Conservation (phyloP, 2,888 invertebrate species). For the Nycteola revayana region DNA sequence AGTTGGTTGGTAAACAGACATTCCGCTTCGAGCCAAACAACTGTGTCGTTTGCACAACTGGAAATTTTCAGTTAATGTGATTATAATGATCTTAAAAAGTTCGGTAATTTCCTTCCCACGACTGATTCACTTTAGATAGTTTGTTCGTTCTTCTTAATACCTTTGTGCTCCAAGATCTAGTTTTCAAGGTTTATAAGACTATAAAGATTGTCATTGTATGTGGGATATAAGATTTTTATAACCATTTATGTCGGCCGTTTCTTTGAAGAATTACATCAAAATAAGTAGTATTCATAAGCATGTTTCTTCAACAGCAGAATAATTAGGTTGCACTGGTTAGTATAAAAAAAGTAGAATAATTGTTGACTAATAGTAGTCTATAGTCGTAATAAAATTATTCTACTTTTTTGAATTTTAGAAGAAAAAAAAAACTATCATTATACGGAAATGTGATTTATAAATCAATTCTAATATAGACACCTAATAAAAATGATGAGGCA, state of each 20-base stretch:
- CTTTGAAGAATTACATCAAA: no score
- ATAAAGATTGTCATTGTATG: slow-evolving; percentile 37
- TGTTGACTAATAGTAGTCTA: no score
- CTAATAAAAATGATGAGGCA: slow-evolving; percentile 22
- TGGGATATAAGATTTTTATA: no score
- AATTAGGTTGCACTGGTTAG: slow-evolving; percentile 16
- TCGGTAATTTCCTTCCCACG: not conserved
- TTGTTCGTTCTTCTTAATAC: not conserved
- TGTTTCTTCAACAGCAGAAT: not conserved
- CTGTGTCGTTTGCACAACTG: not conserved
- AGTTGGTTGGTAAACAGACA: no score
- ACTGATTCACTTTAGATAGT: not conserved
- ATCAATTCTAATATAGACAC: slow-evolving; percentile 17
- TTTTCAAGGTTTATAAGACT: slow-evolving; percentile 35
- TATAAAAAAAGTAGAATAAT: no score
- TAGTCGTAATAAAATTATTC: slow-evolving; percentile 16
- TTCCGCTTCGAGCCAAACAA: no score
- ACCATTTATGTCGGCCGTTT: no score
- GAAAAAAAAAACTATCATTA: slow-evolving; percentile 11
- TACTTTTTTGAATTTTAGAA: slow-evolving; percentile 8
- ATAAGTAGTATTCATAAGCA: not conserved
- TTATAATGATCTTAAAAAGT: slow-evolving; percentile 1
- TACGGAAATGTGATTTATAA: slow-evolving; percentile 16
- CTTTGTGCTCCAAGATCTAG: slow-evolving; percentile 13
- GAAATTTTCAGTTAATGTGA: not conserved